Evolutionary conservation across 2,888 invertebrate genomes (phyloP), one percentile per base, ranked within the genome.

Genomic region (Agrotis segetum): DNA sequence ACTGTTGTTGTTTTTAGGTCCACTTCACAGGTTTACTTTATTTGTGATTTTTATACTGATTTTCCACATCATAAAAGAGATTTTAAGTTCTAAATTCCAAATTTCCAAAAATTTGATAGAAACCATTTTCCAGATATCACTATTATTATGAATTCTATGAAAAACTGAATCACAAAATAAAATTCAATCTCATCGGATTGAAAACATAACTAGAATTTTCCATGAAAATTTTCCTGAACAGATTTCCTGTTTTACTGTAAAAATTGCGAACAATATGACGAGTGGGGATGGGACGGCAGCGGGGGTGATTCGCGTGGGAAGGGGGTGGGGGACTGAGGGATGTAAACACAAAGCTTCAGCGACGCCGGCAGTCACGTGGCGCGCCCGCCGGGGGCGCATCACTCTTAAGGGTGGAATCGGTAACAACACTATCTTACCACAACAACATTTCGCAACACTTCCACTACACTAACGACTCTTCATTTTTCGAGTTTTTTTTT

Each of bases 371-470:
- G 96, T 96, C 96, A 96, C 96, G 95, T 96, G 96, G 95, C 92
- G 95, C 93, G 92, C 90, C 91, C 88, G 94, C 94, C 96, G 94
- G 95, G 95, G 94, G 95, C 94, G 95, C 96, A 95, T 96, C 96
- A 96, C 96, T 95, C 93, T 94, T 94, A 93, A 90, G 94, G 94
- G 91, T 88, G 90, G 84, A 84, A 86, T 88, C 70, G 73, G 66
- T 83, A 86, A 82, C 68, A 86, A 86, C 85, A 87, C 74, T 65
- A 59, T 82, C 82, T 80, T 68, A 73, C 76, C 63, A 80, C 49
- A 68, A 76, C 53, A 66, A 79, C 70, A 77, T 65, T 56, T 59
- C 74, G 70, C 58, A 74, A 56, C 53, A 69, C 59, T 59, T 70
- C 58, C 46, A 77, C 67, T 71, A 67, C 52, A 65, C 47, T 13